Base-by-base conservation (phyloP, 2,113 vertebrate genomes). In the Rhinichthys klamathensis region DNA sequence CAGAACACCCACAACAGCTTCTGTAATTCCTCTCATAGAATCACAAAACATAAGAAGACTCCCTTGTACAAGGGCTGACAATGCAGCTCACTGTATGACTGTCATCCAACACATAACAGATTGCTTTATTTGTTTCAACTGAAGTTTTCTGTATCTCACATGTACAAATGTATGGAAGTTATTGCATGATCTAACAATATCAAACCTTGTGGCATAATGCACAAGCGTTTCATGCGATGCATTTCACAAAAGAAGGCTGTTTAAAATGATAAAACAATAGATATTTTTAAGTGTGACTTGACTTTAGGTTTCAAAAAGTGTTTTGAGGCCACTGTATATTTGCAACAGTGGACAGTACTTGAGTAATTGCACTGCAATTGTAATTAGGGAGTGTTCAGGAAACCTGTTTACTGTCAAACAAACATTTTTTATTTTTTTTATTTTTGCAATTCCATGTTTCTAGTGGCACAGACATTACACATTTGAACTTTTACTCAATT, bases 1-100 rank as follows among this genome's bases (percentile, higher is more conserved):
- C 60, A 30, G 69, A 46, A 78, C 38, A 63, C 56, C 72, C 44
- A 88, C 65, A 74, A 84, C 44, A 72, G 65, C 27, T 49, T 32
- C 63, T 25, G 77, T 60, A 80, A 8, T 82, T 70, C 87, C 30
- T 58, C 60, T 54, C 46, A 80, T 51, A 73, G 51, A 49, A 82
- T 51, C 61, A 84, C 18, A 70, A 76, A 35, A 10, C 18, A 51
- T 63, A 81, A 21, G 23, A 77, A 60, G 21, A 46, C 46, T 44
- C 56, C 6, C 32, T 49, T 54, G 11, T 78, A 73, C 23, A 67
- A 78, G 65, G 51, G 13, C 18, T 15, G 10, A 69, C 46, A 82
- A 35, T 70, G 44, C 46, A 67, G 46, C 25, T 67, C 10, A 65
- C 41, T 81, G 44, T 80, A 30, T 30, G 38, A 77, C 15, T 0